Conservation (phyloP, 2,888 invertebrate genomes). For the Fabriciana adippe region DNA sequence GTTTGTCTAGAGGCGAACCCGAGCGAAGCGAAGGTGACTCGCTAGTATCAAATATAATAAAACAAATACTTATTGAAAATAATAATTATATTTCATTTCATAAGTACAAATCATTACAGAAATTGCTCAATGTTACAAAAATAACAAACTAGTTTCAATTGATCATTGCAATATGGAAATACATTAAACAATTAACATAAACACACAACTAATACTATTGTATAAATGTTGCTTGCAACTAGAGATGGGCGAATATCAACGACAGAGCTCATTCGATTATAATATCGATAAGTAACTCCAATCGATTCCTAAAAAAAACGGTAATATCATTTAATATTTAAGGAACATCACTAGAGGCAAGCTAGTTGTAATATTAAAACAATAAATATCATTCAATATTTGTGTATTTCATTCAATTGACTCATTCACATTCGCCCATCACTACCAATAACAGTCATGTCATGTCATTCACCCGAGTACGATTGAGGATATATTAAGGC, state of each 20-base stretch:
- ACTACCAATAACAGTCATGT: slow-evolving; percentile 22
- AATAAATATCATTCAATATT: neutral
- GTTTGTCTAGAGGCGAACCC: too few species aligned
- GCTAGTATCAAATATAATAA: slow-evolving; percentile 26
- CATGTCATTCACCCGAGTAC: slow-evolving; percentile 30
- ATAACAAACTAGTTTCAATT: slow-evolving; percentile 57
- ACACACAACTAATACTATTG: slow-evolving; percentile 38
- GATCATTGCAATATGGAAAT: slow-evolving; percentile 43
- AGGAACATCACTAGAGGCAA: too few species aligned
- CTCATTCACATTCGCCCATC: slow-evolving; percentile 16
- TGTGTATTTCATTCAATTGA: slow-evolving; percentile 1
- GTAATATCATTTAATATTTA: too few species aligned
- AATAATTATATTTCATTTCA: slow-evolving; percentile 71
- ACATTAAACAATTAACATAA: slow-evolving; percentile 41
- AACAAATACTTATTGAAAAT: slow-evolving; percentile 62
- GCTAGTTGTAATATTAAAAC: too few species aligned
- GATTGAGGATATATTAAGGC: slow-evolving; percentile 37
- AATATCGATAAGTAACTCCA: too few species aligned
- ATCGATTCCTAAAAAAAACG: too few species aligned
- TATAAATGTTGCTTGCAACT: slow-evolving; percentile 26
- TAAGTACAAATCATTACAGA: slow-evolving; percentile 68
- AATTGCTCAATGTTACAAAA: slow-evolving; percentile 59
- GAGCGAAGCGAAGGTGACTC: too few species aligned
- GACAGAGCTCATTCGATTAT: neutral
- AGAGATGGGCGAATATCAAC: slow-evolving; percentile 4